These are phyloP conservation scores for Tipula helvola DNA, from an alignment of 2,888 invertebrate species.

Conservation along the genomic window DNA sequence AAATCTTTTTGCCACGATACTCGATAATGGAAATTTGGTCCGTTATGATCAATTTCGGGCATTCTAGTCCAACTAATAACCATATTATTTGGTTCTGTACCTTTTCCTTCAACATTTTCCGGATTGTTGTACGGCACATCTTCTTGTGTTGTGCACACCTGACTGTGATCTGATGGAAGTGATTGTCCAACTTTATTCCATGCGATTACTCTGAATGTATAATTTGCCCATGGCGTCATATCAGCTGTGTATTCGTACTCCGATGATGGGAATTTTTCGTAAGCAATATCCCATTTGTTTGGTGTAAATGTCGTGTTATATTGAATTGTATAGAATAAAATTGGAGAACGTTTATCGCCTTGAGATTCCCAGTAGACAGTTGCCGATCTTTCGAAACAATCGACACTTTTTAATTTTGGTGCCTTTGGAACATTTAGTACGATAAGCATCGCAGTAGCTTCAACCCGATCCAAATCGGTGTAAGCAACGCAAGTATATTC, in stretches of 20 bases:
- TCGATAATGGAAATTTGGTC: slow-evolving; percentile 82
- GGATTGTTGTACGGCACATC: slow-evolving; percentile 90
- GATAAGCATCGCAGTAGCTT: slow-evolving; percentile 75
- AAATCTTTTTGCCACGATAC: slow-evolving; percentile 77
- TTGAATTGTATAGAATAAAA: slow-evolving; percentile 79
- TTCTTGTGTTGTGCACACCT: slow-evolving; percentile 72
- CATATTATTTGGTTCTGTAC: slow-evolving; percentile 76
- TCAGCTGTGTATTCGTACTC: slow-evolving; percentile 53
- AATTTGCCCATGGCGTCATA: slow-evolving; percentile 86
- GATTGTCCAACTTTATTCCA: slow-evolving; percentile 88
- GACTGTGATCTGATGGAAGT: slow-evolving; percentile 70
- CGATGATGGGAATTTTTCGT: slow-evolving; percentile 63
- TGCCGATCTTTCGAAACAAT: slow-evolving; percentile 61
- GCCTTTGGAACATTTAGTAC: slow-evolving; percentile 94
- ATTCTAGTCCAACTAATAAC: slow-evolving; percentile 93
- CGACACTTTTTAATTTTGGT: slow-evolving; percentile 53
- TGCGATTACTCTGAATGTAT: slow-evolving; percentile 79
- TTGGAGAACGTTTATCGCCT: slow-evolving; percentile 91
- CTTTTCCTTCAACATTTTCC: slow-evolving; percentile 80
- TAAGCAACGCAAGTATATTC: slow-evolving; percentile 88
- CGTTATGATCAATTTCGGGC: slow-evolving; percentile 95
- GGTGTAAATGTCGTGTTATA: slow-evolving; percentile 90
- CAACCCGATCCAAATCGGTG: slow-evolving; percentile 77
- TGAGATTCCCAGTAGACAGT: slow-evolving; percentile 76
- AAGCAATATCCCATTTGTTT: slow-evolving; percentile 76